Conservation (phyloP, 1,140 invertebrate genomes). For the Philopotamus ludificatus region DNA sequence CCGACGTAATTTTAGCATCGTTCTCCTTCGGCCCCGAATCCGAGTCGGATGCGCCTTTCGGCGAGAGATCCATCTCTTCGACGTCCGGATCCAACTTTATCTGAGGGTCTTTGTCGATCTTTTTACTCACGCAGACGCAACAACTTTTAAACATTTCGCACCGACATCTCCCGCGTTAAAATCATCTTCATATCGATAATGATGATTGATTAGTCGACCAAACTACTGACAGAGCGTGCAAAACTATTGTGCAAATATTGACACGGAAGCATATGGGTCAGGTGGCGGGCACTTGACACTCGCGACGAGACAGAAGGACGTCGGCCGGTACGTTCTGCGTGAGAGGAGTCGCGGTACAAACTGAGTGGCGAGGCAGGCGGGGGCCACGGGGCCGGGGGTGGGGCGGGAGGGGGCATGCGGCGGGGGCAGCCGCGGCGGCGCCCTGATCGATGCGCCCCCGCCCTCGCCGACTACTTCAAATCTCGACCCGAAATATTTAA, state of each 20-base stretch:
- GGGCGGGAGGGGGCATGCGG: slow-evolving; percentile 48
- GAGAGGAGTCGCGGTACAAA: slow-evolving; percentile 31
- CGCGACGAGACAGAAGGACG: slow-evolving; percentile 3
- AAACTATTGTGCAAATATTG: slow-evolving; percentile 2
- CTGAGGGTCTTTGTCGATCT: slow-evolving; percentile 35
- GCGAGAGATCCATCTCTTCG: no score
- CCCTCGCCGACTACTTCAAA: no score
- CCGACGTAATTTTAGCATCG: background rate
- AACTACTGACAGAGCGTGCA: slow-evolving; percentile 10
- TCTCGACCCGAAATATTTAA: no score
- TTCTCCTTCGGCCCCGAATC: no score
- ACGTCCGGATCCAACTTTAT: background rate
- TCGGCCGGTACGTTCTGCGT: slow-evolving; percentile 10
- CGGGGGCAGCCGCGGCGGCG: slow-evolving; percentile 52
- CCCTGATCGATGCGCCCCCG: slow-evolving; percentile 54
- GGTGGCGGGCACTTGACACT: slow-evolving; percentile 1
- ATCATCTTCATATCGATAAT: background rate
- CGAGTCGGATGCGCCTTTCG: no score
- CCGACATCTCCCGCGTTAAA: background rate
- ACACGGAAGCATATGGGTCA: background rate
- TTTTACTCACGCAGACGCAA: slow-evolving; percentile 54
- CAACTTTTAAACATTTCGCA: slow-evolving; percentile 56
- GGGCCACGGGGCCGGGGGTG: slow-evolving; percentile 47
- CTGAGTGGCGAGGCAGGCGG: slow-evolving; percentile 49
- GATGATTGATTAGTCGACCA: background rate